A percentile compares a stretch with the other conserved stretches of the same genome.
These are phyloP conservation scores for Spondyliosoma cantharus DNA, from an alignment of 2,797 vertebrate species.

Conservation along the genomic window DNA sequence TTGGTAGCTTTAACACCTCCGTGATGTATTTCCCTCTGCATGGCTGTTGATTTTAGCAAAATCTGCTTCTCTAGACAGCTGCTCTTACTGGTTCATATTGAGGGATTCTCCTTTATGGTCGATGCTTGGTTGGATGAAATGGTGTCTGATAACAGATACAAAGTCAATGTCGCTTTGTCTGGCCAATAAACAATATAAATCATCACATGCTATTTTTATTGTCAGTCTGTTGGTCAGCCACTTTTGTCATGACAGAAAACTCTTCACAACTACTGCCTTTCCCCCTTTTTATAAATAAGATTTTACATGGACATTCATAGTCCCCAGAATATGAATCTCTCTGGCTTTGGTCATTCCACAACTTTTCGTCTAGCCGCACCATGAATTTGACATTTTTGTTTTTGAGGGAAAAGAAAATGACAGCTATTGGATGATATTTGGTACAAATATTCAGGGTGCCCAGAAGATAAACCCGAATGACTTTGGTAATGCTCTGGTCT, in stretches of 20 bases:
- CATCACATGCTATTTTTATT: neutral
- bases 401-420: neutral
- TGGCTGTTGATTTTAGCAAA: slow-evolving; percentile 11
- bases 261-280: neutral
- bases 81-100: neutral
- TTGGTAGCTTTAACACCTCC: slow-evolving; percentile 37
- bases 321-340: too few species aligned
- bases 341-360: too few species aligned
- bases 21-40: slow-evolving; percentile 45
- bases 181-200: neutral
- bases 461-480: neutral
- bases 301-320: too few species aligned
- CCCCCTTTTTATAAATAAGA: neutral
- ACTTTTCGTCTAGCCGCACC: too few species aligned
- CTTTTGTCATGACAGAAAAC: neutral
- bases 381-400: too few species aligned
- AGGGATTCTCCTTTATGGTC: slow-evolving; percentile 9
- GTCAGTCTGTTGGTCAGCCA: neutral
- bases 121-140: slow-evolving; percentile 9
- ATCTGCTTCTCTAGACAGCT: neutral
- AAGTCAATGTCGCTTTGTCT: slow-evolving; percentile 17
- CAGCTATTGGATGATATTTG: neutral
- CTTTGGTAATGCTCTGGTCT: neutral
- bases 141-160: slow-evolving; percentile 4
- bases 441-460: neutral